These are phyloP conservation scores for Samia ricini DNA, from an alignment of 1,140 invertebrate genomes.

Conservation along the genomic window DNA sequence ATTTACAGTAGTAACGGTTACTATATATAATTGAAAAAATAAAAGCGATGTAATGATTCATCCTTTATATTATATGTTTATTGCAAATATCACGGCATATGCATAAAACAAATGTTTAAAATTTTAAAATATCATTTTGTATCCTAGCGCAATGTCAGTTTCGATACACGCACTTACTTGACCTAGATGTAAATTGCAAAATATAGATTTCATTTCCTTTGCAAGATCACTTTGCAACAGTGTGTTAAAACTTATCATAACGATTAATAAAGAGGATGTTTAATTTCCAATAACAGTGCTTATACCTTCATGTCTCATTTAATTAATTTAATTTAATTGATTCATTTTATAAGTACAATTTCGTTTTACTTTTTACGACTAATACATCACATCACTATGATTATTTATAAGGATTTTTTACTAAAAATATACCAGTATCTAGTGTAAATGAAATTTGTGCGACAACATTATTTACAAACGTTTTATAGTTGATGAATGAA, in stretches of 20 bases:
- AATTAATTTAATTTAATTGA: too few relatives aligned
- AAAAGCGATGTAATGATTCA: background rate
- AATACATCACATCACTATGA: too few relatives aligned
- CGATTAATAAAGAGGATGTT: too few relatives aligned
- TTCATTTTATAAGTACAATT: too few relatives aligned
- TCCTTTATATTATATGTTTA: background rate
- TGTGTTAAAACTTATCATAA: background rate
- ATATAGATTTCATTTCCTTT: slow-evolving; percentile 19
- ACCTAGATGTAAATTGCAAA: slow-evolving; percentile 20
- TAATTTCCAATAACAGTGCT: too few relatives aligned
- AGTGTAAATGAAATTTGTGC: too few relatives aligned
- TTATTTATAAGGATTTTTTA: too few relatives aligned
- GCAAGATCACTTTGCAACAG: background rate
- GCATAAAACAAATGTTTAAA: background rate
- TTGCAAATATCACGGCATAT: background rate
- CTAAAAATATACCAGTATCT: too few relatives aligned
- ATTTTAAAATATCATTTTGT: background rate
- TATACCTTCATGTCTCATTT: too few relatives aligned
- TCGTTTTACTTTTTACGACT: too few relatives aligned
- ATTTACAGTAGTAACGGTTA: too few relatives aligned
- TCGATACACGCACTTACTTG: slow-evolving; percentile 19
- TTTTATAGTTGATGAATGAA: background rate
- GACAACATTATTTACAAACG: background rate
- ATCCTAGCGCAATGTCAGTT: slow-evolving; percentile 7
- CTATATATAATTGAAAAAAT: background rate